Conservation (phyloP, 2,797 vertebrate species). For the Strix occidentalis region DNA sequence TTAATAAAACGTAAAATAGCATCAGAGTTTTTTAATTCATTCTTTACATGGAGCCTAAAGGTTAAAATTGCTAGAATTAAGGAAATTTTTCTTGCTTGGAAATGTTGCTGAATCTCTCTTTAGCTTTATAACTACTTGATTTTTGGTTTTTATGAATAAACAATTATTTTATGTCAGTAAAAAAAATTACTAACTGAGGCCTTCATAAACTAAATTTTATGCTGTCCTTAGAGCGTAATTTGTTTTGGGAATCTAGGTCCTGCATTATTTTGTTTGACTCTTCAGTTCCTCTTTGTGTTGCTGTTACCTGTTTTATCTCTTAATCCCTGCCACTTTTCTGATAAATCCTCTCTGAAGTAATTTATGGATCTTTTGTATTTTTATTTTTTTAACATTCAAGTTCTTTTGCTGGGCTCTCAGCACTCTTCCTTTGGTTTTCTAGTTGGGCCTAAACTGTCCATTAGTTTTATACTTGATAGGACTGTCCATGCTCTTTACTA, state of each 20-base stretch:
- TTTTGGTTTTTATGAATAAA: neutral
- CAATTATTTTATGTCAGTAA: neutral
- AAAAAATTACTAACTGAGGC: neutral
- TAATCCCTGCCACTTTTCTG: neutral
- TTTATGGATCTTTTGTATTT: neutral
- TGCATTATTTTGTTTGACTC: neutral
- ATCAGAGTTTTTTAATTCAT: accelerated
- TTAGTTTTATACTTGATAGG: neutral
- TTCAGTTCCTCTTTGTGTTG: neutral
- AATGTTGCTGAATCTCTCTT: neutral
- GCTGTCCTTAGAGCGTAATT: neutral
- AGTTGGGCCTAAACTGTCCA: neutral
- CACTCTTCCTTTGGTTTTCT: neutral
- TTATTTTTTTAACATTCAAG: accelerated
- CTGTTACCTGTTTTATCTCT: neutral
- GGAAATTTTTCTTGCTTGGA: neutral
- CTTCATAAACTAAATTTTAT: neutral
- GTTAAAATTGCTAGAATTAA: neutral
- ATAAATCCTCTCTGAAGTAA: neutral
- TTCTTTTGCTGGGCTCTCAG: neutral
- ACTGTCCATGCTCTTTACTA: neutral
- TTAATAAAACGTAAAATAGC: neutral
- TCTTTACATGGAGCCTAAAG: neutral
- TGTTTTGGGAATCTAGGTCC: neutral
- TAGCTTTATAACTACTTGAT: neutral